Evolutionary conservation across 2,797 vertebrate genomes (phyloP).

Genomic region (Salmo trutta): DNA sequence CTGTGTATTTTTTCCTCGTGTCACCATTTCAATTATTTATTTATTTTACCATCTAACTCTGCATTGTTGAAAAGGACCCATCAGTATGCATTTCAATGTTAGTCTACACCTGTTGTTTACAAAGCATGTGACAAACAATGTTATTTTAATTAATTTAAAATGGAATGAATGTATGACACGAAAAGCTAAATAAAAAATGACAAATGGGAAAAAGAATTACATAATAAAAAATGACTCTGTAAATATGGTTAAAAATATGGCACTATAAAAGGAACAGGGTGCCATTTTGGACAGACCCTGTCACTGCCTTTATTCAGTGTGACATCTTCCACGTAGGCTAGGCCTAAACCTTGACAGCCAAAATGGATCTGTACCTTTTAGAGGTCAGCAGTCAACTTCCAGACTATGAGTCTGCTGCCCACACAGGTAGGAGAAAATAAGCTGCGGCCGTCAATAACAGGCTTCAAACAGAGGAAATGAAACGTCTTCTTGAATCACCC

Average conservation of each 20-base stretch:
- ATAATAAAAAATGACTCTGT: too few relatives aligned
- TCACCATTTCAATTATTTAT: too few relatives aligned
- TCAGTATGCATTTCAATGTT: too few relatives aligned
- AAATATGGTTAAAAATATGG: background rate
- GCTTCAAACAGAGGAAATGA: conserved; percentile 36
- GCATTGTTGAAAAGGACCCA: too few relatives aligned
- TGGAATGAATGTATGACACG: too few relatives aligned
- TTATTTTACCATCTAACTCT: too few relatives aligned
- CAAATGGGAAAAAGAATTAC: too few relatives aligned
- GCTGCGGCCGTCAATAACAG: conserved; percentile 20
- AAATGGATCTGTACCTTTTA: background rate
- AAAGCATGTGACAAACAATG: too few relatives aligned
- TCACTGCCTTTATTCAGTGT: background rate
- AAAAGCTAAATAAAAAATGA: too few relatives aligned
- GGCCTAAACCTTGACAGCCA: background rate
- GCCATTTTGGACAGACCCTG: background rate
- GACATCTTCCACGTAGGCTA: background rate
- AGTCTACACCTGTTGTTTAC: too few relatives aligned
- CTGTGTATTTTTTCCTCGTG: too few relatives aligned
- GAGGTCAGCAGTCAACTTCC: background rate
- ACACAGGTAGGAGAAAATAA: background rate
- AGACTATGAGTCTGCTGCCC: background rate
- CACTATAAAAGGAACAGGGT: background rate
- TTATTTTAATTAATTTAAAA: too few relatives aligned
- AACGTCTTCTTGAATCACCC: conserved; percentile 23